phyloP scores from a whole-genome alignment of 2,888 invertebrate genomes.

The Mylabris sibirica region DNA sequence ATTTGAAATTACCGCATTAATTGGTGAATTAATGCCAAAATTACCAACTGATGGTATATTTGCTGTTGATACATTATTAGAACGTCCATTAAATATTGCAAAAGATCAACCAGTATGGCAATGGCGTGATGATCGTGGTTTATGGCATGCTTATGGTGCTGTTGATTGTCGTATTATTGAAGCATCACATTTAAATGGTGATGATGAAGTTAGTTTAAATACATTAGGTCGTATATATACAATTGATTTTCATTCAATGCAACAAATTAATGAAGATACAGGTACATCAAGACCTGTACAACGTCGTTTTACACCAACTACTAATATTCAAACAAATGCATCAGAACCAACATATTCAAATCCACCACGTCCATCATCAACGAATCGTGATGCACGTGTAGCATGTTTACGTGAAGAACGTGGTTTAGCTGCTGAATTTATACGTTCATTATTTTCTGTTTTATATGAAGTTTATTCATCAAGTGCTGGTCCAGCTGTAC shows the following conservation, averaged over 20 bases:
- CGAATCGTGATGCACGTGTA: conserved; percentile 70
- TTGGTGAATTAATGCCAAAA: conserved; percentile 96
- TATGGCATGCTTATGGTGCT: conserved; percentile 92
- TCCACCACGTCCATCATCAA: conserved; percentile 52
- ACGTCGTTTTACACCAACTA: conserved; percentile 73
- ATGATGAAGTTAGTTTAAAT: conserved; percentile 93
- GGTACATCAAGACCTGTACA: conserved; percentile 84
- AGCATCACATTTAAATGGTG: conserved; percentile 91
- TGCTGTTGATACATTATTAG: conserved; percentile 87
- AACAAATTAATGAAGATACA: conserved; percentile 98
- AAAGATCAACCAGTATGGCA: conserved; percentile 91
- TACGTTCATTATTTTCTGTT: conserved; percentile 85
- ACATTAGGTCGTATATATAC: conserved; percentile 94
- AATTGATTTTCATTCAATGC: conserved; percentile 96
- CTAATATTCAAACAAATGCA: conserved; percentile 55
- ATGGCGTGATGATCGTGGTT: conserved; percentile 93
- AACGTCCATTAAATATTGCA: conserved; percentile 73
- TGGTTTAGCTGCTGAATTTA: conserved; percentile 73
- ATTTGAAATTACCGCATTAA: conserved; percentile 96
- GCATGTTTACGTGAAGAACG: conserved; percentile 75
- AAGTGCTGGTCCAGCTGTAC: conserved; percentile 96
- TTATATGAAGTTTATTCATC: conserved; percentile 98
- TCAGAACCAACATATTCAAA: conserved; percentile 49
- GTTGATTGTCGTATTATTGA: conserved; percentile 95
- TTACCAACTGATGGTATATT: conserved; percentile 96